A percentile compares a stretch with the other conserved stretches of the same genome.
These are phyloP conservation scores for Deilephila porcellus DNA, from an alignment of 2,888 invertebrate genomes.

Conservation along the genomic window DNA sequence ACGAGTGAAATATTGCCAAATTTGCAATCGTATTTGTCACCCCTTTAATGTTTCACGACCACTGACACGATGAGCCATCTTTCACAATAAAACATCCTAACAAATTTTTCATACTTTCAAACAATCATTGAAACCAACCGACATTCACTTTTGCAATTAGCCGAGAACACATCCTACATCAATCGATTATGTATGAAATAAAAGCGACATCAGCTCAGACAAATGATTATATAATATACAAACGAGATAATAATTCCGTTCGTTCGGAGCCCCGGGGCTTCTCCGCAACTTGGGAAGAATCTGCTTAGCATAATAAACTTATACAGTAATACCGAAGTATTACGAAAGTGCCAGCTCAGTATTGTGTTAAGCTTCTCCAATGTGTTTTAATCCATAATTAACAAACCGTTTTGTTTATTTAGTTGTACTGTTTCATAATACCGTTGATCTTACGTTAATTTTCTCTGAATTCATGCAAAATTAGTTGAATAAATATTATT, in stretches of 20 bases:
- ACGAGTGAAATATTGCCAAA: too few relatives aligned
- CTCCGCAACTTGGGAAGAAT: slow-evolving; percentile 36
- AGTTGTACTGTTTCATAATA: not conserved
- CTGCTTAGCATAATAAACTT: slow-evolving; percentile 54
- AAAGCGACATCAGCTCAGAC: slow-evolving; percentile 6
- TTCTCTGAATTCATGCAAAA: too few relatives aligned
- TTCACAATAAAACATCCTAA: not conserved
- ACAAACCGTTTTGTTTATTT: not conserved
- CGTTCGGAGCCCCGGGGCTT: slow-evolving; percentile 42
- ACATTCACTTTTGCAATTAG: slow-evolving; percentile 20
- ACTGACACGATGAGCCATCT: too few relatives aligned
- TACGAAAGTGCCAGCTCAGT: slow-evolving; percentile 46
- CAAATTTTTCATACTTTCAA: not conserved
- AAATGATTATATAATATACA: slow-evolving; percentile 22
- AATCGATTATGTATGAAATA: slow-evolving; percentile 11
- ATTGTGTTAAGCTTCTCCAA: slow-evolving; percentile 28
- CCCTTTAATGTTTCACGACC: too few relatives aligned
- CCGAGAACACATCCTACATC: not conserved
- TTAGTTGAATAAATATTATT: too few relatives aligned
- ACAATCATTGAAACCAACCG: not conserved
- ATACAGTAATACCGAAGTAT: slow-evolving; percentile 20
- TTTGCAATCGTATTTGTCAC: too few relatives aligned
- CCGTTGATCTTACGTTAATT: too few relatives aligned
- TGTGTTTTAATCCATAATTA: slow-evolving; percentile 12
- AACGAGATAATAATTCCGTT: slow-evolving; percentile 37